Conservation (phyloP, 1,140 invertebrate genomes). For the Prorops nasuta region DNA sequence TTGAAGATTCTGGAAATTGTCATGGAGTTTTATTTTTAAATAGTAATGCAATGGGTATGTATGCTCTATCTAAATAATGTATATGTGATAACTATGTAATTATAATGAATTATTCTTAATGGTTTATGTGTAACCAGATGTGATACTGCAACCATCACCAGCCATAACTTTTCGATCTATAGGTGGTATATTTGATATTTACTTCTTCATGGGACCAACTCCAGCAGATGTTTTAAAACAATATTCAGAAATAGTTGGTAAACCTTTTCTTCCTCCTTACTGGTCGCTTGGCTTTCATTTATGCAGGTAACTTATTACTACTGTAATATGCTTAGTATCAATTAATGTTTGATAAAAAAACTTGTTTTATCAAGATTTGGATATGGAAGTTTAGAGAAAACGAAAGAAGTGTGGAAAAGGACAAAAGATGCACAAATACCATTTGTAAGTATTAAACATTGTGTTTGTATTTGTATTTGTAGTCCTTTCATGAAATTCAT, state of each 20-base stretch:
- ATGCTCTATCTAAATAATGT: no score
- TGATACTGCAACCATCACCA: constrained; percentile 74
- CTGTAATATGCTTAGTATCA: constrained; percentile 9
- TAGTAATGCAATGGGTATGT: constrained; percentile 80
- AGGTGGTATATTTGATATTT: constrained; percentile 76
- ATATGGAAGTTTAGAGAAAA: constrained; percentile 68
- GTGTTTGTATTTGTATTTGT: constrained; percentile 29
- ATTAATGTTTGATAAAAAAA: constrained; percentile 9
- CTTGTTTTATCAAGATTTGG: constrained; percentile 62
- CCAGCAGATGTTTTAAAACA: constrained; percentile 72
- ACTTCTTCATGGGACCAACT: constrained; percentile 71
- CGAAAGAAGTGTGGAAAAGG: constrained; percentile 66
- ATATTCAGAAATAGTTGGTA: constrained; percentile 75
- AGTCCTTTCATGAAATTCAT: constrained; percentile 5
- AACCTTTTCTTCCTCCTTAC: constrained; percentile 82
- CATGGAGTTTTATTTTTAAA: constrained; percentile 77
- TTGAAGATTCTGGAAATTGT: constrained; percentile 66
- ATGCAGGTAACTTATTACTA: constrained; percentile 60
- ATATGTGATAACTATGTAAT: constrained; percentile 9
- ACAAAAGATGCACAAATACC: constrained; percentile 74
- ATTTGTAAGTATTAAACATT: no score
- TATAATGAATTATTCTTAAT: constrained; percentile 15
- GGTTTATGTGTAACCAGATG: no score
- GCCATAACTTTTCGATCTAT: constrained; percentile 74
- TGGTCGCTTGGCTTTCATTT: constrained; percentile 88